Base-by-base conservation (phyloP, 2,888 invertebrate genomes). In the Zaprionus obscuricornis region DNA sequence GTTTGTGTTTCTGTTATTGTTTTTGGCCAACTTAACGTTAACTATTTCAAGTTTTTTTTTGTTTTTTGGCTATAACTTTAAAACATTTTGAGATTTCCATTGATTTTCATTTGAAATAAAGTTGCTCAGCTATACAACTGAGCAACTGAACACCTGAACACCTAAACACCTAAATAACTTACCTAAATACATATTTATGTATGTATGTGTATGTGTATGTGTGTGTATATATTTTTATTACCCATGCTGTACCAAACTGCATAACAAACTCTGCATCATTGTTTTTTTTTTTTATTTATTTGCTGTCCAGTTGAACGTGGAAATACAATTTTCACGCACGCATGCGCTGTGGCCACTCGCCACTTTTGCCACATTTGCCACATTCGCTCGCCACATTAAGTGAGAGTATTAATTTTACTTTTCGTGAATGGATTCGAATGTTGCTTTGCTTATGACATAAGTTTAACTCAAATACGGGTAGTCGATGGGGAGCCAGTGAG, bases 291-390 rank as follows among this genome's bases (percentile, higher is more conserved):
- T n/a, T n/a, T n/a, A n/a, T 17, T 7, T 16, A 29, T 20, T 18
- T 29, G 2, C 27, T 16, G 45, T 14, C 26, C 18, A 27, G 17
- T 24, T n/a, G 14, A 49, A 70, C 68, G 71, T 72, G 82, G 74
- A 83, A 83, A 69, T 79, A 71, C 74, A 66, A 68, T 87, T 86
- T 85, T 84, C 82, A 86, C 74, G 82, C 81, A 79, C 84, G 81
- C 85, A 76, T 85, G 81, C 74, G 42, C 64, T 43, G 52, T 31
- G 46, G 37, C 60, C 43, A 56, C 74, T 74, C 51, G 64, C n/a
- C 8, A 17, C 34, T 20, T 46, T 26, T n/a, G n/a, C n/a, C 84
- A 86, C 85, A 76, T 85, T 85, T 71, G 42, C 64, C 46, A 49
- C n/a, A n/a, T 33, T 43, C 34, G 24, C 13, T 1, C 17, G 6